Evolutionary conservation across 1,140 invertebrate species (phyloP).

Genomic region (Vollenhovia emeryi): DNA sequence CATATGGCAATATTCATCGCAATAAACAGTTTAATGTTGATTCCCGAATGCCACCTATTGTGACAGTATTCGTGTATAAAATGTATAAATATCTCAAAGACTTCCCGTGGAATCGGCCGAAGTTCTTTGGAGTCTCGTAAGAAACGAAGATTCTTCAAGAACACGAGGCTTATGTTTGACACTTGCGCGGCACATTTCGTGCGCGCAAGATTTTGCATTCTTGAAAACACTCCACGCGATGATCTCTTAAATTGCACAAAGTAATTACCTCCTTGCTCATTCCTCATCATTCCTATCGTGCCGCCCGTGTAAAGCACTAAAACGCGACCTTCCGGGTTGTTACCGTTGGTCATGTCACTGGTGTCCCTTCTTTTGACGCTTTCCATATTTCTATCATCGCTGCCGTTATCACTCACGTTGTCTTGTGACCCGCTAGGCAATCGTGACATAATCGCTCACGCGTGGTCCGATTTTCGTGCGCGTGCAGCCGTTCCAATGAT

Average conservation of each 20-base stretch:
- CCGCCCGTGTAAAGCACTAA: conserved; percentile 95
- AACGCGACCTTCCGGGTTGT: conserved; percentile 83
- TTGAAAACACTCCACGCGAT: neutral
- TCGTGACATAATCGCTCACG: conserved; percentile 22
- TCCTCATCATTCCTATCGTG: conserved; percentile 95
- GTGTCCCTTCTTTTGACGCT: neutral
- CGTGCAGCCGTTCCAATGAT: neutral
- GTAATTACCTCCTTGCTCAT: conserved; percentile 88
- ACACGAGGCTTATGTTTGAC: too few relatives aligned
- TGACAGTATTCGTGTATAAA: too few relatives aligned
- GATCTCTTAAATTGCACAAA: conserved; percentile 27
- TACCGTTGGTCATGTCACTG: conserved; percentile 29
- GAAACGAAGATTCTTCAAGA: neutral
- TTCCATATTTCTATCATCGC: neutral
- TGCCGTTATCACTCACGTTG: neutral
- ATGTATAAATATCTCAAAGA: neutral
- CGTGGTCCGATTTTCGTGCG: neutral
- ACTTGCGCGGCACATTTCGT: too few relatives aligned
- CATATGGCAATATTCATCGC: too few relatives aligned
- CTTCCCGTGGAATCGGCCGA: neutral
- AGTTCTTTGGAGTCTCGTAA: neutral
- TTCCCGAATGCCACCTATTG: too few relatives aligned
- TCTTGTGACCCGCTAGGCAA: neutral
- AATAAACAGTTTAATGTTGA: too few relatives aligned
- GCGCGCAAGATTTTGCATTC: neutral